A percentile compares a stretch with the other conserved stretches of the same genome.
These are phyloP conservation scores for Leucoraja erinaceus DNA, from an alignment of 2,113 vertebrate species.

Conservation along the genomic window DNA sequence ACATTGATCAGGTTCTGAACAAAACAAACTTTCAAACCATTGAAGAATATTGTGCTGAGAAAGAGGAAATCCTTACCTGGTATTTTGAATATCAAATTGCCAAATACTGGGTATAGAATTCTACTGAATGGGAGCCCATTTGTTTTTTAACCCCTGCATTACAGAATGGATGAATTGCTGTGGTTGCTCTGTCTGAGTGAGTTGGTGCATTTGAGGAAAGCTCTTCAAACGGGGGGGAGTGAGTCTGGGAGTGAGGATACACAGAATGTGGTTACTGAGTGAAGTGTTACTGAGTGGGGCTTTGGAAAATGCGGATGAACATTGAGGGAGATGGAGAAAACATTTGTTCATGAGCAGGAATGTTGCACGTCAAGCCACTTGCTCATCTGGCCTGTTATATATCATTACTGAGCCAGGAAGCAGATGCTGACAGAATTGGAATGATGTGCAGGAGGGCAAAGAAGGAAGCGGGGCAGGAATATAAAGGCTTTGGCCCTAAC, in stretches of 20 bases:
- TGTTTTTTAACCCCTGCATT: background rate
- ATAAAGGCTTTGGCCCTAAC: background rate
- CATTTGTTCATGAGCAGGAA: background rate
- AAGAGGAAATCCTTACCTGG: too few relatives aligned
- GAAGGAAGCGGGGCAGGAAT: background rate
- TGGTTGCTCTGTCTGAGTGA: background rate
- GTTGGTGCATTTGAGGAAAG: background rate
- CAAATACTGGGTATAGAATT: too few relatives aligned
- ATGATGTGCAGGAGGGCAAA: background rate
- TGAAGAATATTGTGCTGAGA: too few relatives aligned
- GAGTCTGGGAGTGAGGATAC: background rate
- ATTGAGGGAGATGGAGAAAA: background rate
- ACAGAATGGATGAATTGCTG: background rate
- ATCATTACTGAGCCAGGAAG: conserved; percentile 32
- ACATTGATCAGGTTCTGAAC: too few relatives aligned
- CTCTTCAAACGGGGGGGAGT: background rate
- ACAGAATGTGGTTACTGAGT: background rate
- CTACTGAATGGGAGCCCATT: too few relatives aligned
- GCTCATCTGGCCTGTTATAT: background rate
- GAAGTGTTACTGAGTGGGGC: background rate
- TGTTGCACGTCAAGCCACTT: background rate
- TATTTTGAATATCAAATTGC: too few relatives aligned
- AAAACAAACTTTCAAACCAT: too few relatives aligned
- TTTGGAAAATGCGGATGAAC: background rate
- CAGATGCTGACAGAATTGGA: fast-evolving